Percentiles rank a stretch among this genome's conserved stretches.
Conservation (phyloP, 2,888 invertebrate species). For the Trachelus stipa region DNA sequence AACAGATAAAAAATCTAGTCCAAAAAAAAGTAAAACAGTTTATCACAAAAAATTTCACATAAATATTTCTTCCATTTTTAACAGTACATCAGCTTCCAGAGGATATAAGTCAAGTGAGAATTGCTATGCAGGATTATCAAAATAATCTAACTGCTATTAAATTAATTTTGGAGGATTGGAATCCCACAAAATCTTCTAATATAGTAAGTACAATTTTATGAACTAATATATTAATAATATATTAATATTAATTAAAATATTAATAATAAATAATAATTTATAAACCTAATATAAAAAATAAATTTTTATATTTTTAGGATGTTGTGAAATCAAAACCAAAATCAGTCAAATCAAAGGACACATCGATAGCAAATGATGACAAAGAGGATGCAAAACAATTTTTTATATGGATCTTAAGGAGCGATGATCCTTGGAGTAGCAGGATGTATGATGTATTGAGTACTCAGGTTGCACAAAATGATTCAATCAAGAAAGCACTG, state of each 20-base stretch:
- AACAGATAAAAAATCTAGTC: slow-evolving; percentile 20
- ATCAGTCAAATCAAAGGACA: background rate
- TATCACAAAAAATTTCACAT: background rate
- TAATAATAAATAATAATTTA: too few species aligned
- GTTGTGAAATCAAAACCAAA: background rate
- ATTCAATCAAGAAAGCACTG: slow-evolving; percentile 1
- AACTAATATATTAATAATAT: too few species aligned
- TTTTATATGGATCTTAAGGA: slow-evolving; percentile 46
- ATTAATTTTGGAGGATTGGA: slow-evolving; percentile 37
- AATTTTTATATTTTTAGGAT: background rate
- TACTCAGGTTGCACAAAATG: slow-evolving; percentile 31
- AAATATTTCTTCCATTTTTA: background rate
- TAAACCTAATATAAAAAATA: background rate
- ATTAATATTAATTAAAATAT: too few species aligned
- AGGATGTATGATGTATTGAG: slow-evolving; percentile 37
- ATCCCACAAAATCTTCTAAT: slow-evolving; percentile 21
- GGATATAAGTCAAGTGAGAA: background rate
- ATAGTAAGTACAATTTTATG: background rate
- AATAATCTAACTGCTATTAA: slow-evolving; percentile 34
- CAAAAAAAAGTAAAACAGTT: slow-evolving; percentile 24
- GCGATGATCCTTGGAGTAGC: slow-evolving; percentile 40
- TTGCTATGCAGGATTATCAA: slow-evolving; percentile 35
- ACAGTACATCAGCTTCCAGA: background rate
- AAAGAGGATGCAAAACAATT: slow-evolving; percentile 28
- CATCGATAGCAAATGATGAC: background rate